A percentile compares a stretch with the other conserved stretches of the same genome.
Evolutionary conservation across 1,140 invertebrate species (phyloP).

Genomic region (Stegodyphus mimosarum): DNA sequence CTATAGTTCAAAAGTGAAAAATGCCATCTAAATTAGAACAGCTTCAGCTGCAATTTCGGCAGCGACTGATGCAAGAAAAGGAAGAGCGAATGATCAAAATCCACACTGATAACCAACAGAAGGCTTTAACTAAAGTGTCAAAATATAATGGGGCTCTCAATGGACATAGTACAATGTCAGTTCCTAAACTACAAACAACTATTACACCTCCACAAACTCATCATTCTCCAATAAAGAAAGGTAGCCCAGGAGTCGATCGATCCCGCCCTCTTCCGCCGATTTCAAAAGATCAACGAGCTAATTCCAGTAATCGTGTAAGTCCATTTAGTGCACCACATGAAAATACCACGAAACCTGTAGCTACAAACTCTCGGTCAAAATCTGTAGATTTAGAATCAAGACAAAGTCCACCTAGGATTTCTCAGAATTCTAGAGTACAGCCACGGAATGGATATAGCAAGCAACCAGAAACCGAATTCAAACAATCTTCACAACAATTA

Average conservation of each 20-base stretch:
- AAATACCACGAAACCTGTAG: not conserved
- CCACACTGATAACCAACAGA: slow-evolving; percentile 67
- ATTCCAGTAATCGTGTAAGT: not conserved
- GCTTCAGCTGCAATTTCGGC: slow-evolving; percentile 67
- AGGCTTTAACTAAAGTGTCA: slow-evolving; percentile 64
- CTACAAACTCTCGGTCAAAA: slow-evolving; percentile 2
- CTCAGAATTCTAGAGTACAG: not conserved
- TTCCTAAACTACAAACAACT: not conserved
- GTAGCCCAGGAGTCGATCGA: slow-evolving; percentile 65
- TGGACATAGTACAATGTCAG: slow-evolving; percentile 25
- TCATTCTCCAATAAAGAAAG: slow-evolving; percentile 60
- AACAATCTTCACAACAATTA: not conserved
- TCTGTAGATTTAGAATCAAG: slow-evolving; percentile 35
- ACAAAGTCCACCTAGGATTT: not conserved
- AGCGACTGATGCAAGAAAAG: slow-evolving; percentile 68
- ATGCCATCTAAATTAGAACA: slow-evolving; percentile 65
- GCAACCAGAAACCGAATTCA: not conserved
- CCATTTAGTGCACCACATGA: not conserved
- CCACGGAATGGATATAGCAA: not conserved
- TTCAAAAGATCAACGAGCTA: slow-evolving; percentile 47
- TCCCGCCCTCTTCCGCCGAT: slow-evolving; percentile 56
- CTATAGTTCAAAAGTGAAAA: not conserved
- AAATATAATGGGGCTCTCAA: slow-evolving; percentile 54
- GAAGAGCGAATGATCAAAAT: slow-evolving; percentile 65
- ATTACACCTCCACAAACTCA: slow-evolving; percentile 50